Evolutionary conservation across 2,113 vertebrate species (phyloP).

Genomic region (Psilopogon haemacephalus): DNA sequence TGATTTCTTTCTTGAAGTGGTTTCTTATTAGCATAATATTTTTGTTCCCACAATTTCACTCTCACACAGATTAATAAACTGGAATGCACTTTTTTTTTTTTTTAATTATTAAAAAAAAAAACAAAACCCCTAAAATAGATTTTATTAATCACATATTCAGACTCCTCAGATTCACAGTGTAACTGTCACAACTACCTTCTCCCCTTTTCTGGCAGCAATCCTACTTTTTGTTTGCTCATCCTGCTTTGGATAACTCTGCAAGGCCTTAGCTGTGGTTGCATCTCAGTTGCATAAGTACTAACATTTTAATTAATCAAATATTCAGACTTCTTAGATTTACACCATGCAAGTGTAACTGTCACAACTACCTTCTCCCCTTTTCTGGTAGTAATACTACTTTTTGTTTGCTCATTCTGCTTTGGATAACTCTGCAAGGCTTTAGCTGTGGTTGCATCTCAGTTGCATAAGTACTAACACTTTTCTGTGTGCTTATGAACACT

Average conservation of each 20-base stretch:
- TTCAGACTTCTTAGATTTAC: not conserved
- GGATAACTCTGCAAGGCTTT: not conserved
- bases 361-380: not conserved
- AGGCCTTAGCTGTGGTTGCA: not conserved
- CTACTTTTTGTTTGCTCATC: not conserved
- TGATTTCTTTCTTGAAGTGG: constrained; percentile 63
- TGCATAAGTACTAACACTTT: not conserved
- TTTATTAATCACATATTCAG: constrained; percentile 24
- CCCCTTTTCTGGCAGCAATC: not conserved
- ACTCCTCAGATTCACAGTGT: not conserved
- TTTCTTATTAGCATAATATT: constrained; percentile 65
- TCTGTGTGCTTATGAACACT: not conserved
- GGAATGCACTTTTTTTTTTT: not conserved
- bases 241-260: not conserved
- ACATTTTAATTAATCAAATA: not conserved
- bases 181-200: not conserved
- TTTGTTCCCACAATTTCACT: constrained; percentile 62
- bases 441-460: not conserved
- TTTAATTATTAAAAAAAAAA: too few relatives aligned
- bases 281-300: not conserved
- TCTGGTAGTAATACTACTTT: not conserved
- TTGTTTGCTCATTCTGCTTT: not conserved
- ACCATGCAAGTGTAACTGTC: not conserved
- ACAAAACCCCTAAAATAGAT: too few relatives aligned
- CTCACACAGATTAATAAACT: constrained; percentile 33